phyloP scores from a whole-genome alignment of 2,113 vertebrate species.

The Axis porcinus region DNA sequence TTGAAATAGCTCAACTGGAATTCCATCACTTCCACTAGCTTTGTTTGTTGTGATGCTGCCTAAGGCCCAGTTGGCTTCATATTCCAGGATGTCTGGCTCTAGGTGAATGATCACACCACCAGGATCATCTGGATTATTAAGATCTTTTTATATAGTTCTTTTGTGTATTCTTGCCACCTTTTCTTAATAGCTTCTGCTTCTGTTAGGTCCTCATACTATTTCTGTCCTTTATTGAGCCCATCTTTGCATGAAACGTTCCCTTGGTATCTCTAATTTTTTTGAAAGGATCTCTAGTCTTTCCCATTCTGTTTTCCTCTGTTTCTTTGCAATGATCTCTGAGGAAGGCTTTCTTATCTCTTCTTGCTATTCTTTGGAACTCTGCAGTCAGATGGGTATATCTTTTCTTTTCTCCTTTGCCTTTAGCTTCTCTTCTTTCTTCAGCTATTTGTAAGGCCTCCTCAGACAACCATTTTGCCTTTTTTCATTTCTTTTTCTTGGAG shows the following conservation, averaged over 20 bases:
- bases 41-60: neutral
- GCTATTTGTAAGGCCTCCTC: neutral
- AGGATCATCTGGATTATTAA: neutral
- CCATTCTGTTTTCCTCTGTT: neutral
- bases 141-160: neutral
- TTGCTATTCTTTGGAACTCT: neutral
- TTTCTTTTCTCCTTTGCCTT: neutral
- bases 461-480: neutral
- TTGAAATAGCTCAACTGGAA: neutral
- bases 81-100: neutral
- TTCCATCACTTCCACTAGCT: neutral
- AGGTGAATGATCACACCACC: neutral
- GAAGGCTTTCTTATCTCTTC: neutral
- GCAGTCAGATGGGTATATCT: neutral
- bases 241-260: neutral
- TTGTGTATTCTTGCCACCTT: neutral
- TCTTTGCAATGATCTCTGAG: neutral
- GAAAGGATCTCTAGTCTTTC: neutral
- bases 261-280: neutral
- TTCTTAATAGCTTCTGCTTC: neutral
- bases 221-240: neutral
- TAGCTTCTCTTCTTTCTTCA: neutral
- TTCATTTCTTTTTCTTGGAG: neutral
- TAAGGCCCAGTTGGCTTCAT: neutral
- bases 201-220: neutral